Percentiles rank a stretch among this genome's conserved stretches.
Evolutionary conservation across 2,113 vertebrate species (phyloP).

Genomic region (Muscicapa adusta): DNA sequence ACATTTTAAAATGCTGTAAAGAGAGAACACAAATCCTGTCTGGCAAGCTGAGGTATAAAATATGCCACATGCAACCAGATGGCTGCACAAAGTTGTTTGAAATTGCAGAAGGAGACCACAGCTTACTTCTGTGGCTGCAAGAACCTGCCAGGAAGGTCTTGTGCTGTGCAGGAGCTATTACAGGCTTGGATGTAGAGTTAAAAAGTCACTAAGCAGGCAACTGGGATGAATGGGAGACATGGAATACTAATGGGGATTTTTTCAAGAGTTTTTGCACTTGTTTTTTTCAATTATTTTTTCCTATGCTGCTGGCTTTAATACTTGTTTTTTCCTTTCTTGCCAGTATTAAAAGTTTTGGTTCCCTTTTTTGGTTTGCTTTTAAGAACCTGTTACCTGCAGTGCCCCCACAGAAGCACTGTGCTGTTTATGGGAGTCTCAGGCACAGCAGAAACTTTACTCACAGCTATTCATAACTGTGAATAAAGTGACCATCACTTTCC

Average conservation of each 20-base stretch:
- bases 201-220: not conserved
- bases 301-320: not conserved
- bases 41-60: not conserved
- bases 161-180: not conserved
- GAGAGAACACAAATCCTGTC: not conserved
- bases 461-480: not conserved
- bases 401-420: not conserved
- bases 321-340: not conserved
- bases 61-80: not conserved
- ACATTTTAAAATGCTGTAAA: not conserved
- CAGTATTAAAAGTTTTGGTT: not conserved
- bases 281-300: not conserved
- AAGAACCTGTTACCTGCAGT: not conserved
- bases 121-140: not conserved
- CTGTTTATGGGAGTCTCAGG: not conserved
- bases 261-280: not conserved
- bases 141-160: not conserved
- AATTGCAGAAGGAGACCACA: not conserved
- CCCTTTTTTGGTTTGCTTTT: not conserved
- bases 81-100: not conserved
- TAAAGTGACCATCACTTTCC: not conserved
- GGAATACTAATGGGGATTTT: not conserved
- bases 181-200: not conserved
- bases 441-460: not conserved
- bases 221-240: not conserved